phyloP scores from a whole-genome alignment of 2,113 vertebrate species.

The Bubalus kerabau region DNA sequence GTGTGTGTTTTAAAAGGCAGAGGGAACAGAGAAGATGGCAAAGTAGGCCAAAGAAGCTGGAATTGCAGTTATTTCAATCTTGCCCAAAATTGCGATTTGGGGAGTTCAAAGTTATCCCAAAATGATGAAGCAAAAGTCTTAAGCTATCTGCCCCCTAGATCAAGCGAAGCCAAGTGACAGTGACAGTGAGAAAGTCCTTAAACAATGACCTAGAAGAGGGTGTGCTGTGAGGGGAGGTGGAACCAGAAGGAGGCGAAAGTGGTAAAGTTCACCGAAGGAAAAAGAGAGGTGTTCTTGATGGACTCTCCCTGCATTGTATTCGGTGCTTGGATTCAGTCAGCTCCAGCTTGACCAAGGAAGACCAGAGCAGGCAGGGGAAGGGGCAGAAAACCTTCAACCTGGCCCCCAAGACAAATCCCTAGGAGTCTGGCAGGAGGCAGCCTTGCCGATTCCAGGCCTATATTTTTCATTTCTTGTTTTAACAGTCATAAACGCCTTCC shows the following conservation, averaged over 20 bases:
- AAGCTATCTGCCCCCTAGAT: not conserved
- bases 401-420: slow-evolving; percentile 54
- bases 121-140: not conserved
- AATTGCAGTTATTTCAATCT: slow-evolving; percentile 36
- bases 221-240: not conserved
- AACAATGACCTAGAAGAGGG: not conserved
- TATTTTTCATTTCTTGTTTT: slow-evolving; percentile 78
- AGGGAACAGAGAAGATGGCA: not conserved
- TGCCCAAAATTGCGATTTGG: slow-evolving; percentile 15
- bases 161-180: not conserved
- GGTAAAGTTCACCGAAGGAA: not conserved
- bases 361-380: not conserved
- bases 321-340: not conserved
- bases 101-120: slow-evolving; percentile 25
- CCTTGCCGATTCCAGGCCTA: slow-evolving; percentile 68
- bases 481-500: slow-evolving; percentile 78
- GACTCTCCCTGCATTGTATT: not conserved
- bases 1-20: not conserved
- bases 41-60: slow-evolving; percentile 23
- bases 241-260: not conserved
- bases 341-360: not conserved
- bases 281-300: not conserved
- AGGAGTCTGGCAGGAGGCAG: slow-evolving; percentile 61
- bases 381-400: slow-evolving; percentile 16
- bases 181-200: not conserved